Evolutionary conservation across 53 echinoderm and acorn worm genomes (phyloP).

Genomic region (Zoroaster sp.): DNA sequence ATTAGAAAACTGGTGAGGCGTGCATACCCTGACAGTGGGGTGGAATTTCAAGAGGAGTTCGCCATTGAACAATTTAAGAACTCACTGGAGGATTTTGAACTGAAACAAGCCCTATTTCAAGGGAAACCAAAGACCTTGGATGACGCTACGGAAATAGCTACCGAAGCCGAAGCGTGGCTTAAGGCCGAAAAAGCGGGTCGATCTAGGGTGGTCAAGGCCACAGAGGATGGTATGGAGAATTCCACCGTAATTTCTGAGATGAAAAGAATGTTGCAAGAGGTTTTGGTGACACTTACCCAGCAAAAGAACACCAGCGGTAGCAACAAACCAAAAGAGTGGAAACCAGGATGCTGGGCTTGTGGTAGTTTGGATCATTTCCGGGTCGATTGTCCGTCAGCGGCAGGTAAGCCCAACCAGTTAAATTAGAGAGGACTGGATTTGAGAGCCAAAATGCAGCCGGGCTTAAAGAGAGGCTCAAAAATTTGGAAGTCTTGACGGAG

Average conservation of each 20-base stretch:
- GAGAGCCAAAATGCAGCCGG: neutral
- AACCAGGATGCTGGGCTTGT: no score
- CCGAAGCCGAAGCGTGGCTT: no score
- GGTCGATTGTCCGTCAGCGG: neutral
- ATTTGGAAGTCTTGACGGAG: neutral
- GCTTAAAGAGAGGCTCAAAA: neutral
- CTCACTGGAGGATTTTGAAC: slow-evolving; percentile 12
- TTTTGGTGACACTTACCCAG: no score
- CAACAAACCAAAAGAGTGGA: no score
- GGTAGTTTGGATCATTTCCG: no score
- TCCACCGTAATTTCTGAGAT: no score
- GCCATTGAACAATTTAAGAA: neutral
- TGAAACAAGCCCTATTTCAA: slow-evolving; percentile 16
- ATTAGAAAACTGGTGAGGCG: slow-evolving; percentile 15
- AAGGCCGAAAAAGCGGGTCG: no score
- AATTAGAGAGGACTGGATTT: neutral
- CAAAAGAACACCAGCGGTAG: neutral
- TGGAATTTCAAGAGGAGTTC: neutral
- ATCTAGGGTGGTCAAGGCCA: no score
- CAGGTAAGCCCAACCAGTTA: neutral
- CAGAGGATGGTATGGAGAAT: no score
- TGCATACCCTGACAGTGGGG: slow-evolving; percentile 7
- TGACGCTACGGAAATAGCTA: neutral
- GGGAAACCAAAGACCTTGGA: slow-evolving; percentile 8
- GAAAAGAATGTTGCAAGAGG: no score